Conservation (phyloP, 1,140 invertebrate species). For the Drosophila obscura region DNA sequence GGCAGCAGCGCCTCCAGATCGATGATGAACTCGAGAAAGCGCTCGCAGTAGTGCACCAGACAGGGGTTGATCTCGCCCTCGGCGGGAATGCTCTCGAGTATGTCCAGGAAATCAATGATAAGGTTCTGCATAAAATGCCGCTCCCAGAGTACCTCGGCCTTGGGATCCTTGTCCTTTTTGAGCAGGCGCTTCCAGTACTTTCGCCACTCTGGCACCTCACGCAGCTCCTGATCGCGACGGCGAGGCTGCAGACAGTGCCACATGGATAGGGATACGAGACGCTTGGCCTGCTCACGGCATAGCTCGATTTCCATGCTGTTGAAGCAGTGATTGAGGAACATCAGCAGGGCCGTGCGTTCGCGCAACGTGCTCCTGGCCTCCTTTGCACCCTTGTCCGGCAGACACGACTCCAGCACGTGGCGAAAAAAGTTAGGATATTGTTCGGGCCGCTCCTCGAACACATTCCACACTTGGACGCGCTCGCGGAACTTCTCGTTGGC, state of each 20-base stretch:
- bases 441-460: conserved; percentile 92
- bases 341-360: conserved; percentile 94
- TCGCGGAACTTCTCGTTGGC: conserved; percentile 99
- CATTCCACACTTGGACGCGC: conserved; percentile 97
- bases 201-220: conserved; percentile 93
- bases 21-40: conserved; percentile 97
- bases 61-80: conserved; percentile 86
- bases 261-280: conserved; percentile 96
- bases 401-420: conserved; percentile 89
- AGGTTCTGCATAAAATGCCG: conserved; percentile 93
- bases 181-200: conserved; percentile 96
- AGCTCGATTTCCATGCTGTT: conserved; percentile 98
- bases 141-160: conserved; percentile 93
- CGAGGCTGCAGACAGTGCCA: conserved; percentile 95
- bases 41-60: conserved; percentile 93
- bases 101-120: conserved; percentile 95
- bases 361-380: conserved; percentile 85
- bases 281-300: conserved; percentile 95
- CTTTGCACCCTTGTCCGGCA: conserved; percentile 41
- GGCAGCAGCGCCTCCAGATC: conserved; percentile 97
- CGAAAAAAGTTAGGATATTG: conserved; percentile 95
- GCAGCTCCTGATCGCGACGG: conserved; percentile 94
- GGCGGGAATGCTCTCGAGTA: conserved; percentile 90
- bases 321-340: conserved; percentile 98
- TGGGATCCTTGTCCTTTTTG: conserved; percentile 87